A percentile compares a stretch with the other conserved stretches of the same genome.
Conservation (phyloP, 2,888 invertebrate genomes). For the Metopia argyrocephala region DNA sequence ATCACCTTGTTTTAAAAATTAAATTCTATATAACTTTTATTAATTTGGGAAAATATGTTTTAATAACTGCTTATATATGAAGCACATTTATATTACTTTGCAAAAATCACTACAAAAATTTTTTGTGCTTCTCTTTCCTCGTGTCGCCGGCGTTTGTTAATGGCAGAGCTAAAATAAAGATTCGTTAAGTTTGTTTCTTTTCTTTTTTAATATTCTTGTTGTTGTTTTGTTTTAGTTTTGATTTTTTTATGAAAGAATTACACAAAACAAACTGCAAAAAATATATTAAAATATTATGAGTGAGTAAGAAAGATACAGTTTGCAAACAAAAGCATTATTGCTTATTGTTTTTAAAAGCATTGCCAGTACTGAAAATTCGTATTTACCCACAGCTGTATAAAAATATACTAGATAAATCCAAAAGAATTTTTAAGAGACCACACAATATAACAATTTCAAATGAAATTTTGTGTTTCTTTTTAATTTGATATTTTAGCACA, state of each 20-base stretch:
- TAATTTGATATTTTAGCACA: no score
- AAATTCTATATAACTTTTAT: conserved; percentile 24
- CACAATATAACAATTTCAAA: no score
- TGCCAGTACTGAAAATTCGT: not conserved
- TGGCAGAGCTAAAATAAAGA: conserved; percentile 52
- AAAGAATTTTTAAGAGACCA: no score
- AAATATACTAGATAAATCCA: no score
- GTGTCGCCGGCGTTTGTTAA: conserved; percentile 60
- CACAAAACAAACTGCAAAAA: conserved; percentile 34
- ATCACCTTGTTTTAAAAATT: conserved; percentile 26
- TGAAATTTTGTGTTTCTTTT: no score
- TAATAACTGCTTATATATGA: conserved; percentile 23
- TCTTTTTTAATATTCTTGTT: conserved; percentile 1
- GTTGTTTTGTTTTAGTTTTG: conserved; percentile 49
- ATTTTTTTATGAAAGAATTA: conserved; percentile 10
- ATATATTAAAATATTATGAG: not conserved
- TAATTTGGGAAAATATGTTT: conserved; percentile 12
- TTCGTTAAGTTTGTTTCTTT: conserved; percentile 59
- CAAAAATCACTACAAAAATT: conserved; percentile 55
- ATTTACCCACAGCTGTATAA: not conserved
- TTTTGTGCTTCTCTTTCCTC: conserved; percentile 51
- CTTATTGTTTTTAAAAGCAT: not conserved
- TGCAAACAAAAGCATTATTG: not conserved
- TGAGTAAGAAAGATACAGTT: not conserved
- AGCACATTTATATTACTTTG: conserved; percentile 59